Evolutionary conservation across 30 jellyfish, hydroid and myxozoan genomes (phyloP).

Genomic region (Mastigias papua): DNA sequence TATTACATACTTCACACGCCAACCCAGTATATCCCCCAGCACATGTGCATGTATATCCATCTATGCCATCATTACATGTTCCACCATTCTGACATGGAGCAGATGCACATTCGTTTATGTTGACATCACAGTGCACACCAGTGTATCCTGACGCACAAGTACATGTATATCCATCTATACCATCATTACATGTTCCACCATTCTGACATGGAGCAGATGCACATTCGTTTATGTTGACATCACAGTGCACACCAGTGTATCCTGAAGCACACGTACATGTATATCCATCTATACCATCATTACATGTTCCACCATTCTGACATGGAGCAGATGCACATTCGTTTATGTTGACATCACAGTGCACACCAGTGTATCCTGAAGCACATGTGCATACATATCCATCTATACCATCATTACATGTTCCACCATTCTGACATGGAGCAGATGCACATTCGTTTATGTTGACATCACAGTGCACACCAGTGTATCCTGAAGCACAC

Average conservation of each 20-base stretch:
- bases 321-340: conserved; percentile 78
- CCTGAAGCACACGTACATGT: conserved; percentile 58
- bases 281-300: conserved; percentile 49
- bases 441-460: conserved; percentile 60
- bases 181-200: conserved; percentile 61
- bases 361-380: conserved; percentile 52
- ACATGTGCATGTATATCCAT: conserved; percentile 63
- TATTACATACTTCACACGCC: conserved; percentile 28
- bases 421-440: conserved; percentile 70
- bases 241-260: conserved; percentile 63
- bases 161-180: conserved; percentile 27
- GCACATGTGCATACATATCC: conserved; percentile 55
- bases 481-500: conserved; percentile 69
- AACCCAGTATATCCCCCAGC: conserved; percentile 65
- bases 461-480: conserved; percentile 33
- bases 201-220: conserved; percentile 59
- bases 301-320: conserved; percentile 64
- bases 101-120: conserved; percentile 61
- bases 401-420: conserved; percentile 60
- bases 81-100: conserved; percentile 71
- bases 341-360: conserved; percentile 57
- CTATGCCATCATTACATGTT: conserved; percentile 62
- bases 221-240: conserved; percentile 61
- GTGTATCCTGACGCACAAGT: conserved; percentile 47
- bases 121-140: conserved; percentile 43